A percentile compares a stretch with the other conserved stretches of the same genome.
phyloP scores from a whole-genome alignment of 2,797 vertebrate species.

The Galagoides demidoff region DNA sequence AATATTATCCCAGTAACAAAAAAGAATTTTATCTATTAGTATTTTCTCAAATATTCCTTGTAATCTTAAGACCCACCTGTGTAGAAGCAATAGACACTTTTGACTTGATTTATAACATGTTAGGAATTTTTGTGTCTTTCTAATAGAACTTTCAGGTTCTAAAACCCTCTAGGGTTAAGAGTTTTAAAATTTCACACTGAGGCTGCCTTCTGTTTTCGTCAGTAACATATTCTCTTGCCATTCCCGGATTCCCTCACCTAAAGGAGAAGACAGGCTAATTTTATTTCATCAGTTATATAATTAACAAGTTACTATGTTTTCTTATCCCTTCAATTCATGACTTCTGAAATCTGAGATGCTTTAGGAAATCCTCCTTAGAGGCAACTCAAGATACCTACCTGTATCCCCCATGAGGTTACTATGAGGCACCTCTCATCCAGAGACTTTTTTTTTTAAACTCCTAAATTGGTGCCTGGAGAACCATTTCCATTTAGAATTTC shows the following conservation, averaged over 20 bases:
- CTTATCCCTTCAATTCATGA: background rate
- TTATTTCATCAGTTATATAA: background rate
- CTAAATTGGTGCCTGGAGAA: background rate
- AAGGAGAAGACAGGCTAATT: background rate
- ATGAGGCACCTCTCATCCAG: background rate
- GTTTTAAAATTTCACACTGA: background rate
- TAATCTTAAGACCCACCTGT: background rate
- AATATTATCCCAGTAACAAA: background rate
- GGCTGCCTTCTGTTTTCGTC: background rate
- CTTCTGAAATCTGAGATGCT: constrained; percentile 1
- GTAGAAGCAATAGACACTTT: background rate
- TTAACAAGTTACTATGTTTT: background rate
- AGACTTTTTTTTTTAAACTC: background rate
- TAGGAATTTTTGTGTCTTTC: background rate
- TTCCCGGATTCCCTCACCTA: background rate
- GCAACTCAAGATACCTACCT: too few relatives aligned
- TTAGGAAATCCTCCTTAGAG: background rate
- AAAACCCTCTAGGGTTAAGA: background rate
- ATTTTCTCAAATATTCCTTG: background rate
- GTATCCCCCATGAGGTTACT: background rate
- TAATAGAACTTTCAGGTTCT: background rate
- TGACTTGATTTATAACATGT: background rate
- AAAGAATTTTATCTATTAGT: background rate
- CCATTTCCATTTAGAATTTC: constrained; percentile 7
- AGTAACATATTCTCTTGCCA: background rate